phyloP scores from a whole-genome alignment of 2,888 invertebrate species.

The Clistopyga incitator region DNA sequence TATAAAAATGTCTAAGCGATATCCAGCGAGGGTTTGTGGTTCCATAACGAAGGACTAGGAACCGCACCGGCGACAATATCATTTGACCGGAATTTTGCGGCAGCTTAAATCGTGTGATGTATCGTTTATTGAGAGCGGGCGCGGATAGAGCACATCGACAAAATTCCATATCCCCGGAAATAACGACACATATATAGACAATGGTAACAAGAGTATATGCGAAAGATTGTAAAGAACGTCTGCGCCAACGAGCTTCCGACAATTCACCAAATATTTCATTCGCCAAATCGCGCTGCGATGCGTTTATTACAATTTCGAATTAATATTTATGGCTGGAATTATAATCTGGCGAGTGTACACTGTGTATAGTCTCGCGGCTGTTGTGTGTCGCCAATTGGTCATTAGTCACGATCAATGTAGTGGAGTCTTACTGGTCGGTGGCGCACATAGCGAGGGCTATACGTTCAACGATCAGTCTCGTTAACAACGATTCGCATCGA shows the following conservation, averaged over 20 bases:
- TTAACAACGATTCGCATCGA: constrained; percentile 62
- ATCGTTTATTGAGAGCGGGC: neutral
- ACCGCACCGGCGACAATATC: neutral
- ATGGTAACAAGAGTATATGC: constrained; percentile 19
- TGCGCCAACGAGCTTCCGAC: constrained; percentile 15
- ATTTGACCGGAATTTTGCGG: constrained; percentile 59
- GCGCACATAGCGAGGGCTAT: constrained; percentile 29
- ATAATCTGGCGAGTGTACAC: constrained; percentile 33
- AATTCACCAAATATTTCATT: neutral
- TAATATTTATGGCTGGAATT: constrained; percentile 28
- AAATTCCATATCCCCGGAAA: constrained; percentile 2
- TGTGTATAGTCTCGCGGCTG: constrained; percentile 45
- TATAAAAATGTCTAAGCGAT: constrained; percentile 19
- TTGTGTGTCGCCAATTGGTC: constrained; percentile 61
- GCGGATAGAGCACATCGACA: constrained; percentile 23
- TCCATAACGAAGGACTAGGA: constrained; percentile 22
- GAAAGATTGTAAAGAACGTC: constrained; percentile 25
- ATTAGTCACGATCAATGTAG: constrained; percentile 58
- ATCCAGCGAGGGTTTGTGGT: neutral
- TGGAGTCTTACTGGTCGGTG: constrained; percentile 40
- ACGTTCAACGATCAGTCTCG: constrained; percentile 62
- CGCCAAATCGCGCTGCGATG: neutral
- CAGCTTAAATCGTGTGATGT: neutral
- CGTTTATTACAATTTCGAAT: constrained; percentile 2
- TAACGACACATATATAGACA: neutral